Percentiles rank a stretch among this genome's conserved stretches.
Evolutionary conservation across 2,888 invertebrate genomes (phyloP).

Genomic region (Hetaerina titia): DNA sequence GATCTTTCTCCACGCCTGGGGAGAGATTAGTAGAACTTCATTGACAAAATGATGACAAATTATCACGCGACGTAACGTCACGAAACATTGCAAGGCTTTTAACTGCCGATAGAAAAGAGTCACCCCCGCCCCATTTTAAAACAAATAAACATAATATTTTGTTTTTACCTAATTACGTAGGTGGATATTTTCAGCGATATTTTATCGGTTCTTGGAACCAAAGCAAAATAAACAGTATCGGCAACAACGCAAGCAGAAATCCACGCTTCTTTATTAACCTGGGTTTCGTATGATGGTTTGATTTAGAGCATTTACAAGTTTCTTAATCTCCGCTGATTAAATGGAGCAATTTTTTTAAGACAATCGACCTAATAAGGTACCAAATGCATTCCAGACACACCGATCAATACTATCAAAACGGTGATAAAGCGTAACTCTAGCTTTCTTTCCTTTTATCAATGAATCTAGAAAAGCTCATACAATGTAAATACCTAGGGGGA

Average conservation of each 20-base stretch:
- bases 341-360: background rate
- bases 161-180: background rate
- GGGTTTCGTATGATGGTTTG: background rate
- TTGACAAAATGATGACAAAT: too few species aligned
- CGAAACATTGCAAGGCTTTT: too few species aligned
- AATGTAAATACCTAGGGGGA: background rate
- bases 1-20: too few species aligned
- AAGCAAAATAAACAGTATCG: background rate
- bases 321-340: background rate
- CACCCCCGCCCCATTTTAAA: too few species aligned
- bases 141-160: too few species aligned
- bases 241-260: background rate
- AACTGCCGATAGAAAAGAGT: too few species aligned
- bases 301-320: background rate
- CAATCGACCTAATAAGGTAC: background rate
- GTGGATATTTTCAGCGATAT: background rate
- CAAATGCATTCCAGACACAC: conserved; percentile 43
- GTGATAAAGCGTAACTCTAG: background rate
- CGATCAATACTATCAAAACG: conserved; percentile 48
- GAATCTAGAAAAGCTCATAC: background rate
- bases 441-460: background rate
- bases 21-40: too few species aligned
- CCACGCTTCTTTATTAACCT: background rate
- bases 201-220: background rate
- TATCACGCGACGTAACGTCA: too few species aligned